Conservation (phyloP, 2,888 invertebrate species). For the Lycocerus yunnanus region DNA sequence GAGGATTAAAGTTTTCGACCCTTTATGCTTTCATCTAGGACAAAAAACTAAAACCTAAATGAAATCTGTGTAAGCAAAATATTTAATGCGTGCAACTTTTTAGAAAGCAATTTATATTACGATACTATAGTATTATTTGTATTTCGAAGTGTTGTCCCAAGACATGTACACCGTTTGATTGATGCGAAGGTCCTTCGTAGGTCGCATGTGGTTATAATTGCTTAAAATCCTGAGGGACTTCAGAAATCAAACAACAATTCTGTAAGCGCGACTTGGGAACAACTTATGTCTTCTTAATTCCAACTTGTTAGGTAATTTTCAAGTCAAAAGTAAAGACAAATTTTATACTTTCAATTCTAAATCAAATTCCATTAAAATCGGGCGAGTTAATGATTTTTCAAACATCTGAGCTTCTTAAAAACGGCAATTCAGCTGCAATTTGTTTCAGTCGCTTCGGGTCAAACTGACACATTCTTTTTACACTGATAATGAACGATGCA, state of each 20-base stretch:
- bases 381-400: slow-evolving; percentile 31
- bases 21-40: slow-evolving; percentile 39
- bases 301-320: background rate
- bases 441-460: slow-evolving; percentile 38
- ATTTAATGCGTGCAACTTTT: slow-evolving; percentile 9
- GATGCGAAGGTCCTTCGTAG: slow-evolving; percentile 49
- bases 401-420: slow-evolving; percentile 41
- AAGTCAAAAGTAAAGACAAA: background rate
- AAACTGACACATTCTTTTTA: slow-evolving; percentile 20
- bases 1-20: slow-evolving; percentile 47
- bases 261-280: slow-evolving; percentile 9
- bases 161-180: slow-evolving; percentile 48
- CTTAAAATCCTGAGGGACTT: slow-evolving; percentile 46
- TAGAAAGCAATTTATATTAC: background rate
- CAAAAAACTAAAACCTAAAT: slow-evolving; percentile 38
- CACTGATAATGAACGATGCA: background rate
- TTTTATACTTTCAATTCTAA: background rate
- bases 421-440: slow-evolving; percentile 39
- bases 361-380: slow-evolving; percentile 32
- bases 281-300: slow-evolving; percentile 14
- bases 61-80: slow-evolving; percentile 35
- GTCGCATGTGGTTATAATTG: slow-evolving; percentile 59
- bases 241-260: slow-evolving; percentile 29
- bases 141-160: slow-evolving; percentile 32
- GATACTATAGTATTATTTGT: background rate